Conservation (phyloP, 2,113 vertebrate genomes). For the Suricata suricatta region DNA sequence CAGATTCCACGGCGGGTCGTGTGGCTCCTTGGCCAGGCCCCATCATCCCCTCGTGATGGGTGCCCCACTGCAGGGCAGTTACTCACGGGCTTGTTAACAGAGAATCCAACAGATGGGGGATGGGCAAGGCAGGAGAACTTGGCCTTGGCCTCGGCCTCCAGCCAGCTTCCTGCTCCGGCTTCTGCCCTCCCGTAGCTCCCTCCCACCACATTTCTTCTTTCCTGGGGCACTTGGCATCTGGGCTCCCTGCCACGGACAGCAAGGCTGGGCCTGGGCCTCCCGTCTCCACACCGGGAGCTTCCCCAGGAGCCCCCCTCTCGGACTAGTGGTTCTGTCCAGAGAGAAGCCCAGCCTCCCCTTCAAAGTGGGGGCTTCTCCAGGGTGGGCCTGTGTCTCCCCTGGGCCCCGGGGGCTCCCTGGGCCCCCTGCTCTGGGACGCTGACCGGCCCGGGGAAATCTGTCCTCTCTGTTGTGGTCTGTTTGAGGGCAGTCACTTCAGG, state of each 20-base stretch:
- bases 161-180: not conserved
- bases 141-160: not conserved
- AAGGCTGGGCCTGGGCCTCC: not conserved
- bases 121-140: not conserved
- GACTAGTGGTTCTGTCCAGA: fast-evolving
- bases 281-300: not conserved
- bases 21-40: not conserved
- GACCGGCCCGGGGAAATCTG: not conserved
- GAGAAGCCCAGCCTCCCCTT: not conserved
- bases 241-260: fast-evolving
- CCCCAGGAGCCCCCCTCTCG: too few species aligned
- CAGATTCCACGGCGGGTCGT: fast-evolving
- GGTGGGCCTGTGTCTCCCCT: not conserved
- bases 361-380: not conserved
- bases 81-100: not conserved
- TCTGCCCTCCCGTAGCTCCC: not conserved
- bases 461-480: not conserved
- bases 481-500: not conserved
- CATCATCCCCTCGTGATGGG: not conserved
- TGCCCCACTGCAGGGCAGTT: fast-evolving
- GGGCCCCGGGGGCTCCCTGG: fast-evolving
- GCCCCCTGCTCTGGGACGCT: not conserved
- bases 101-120: fast-evolving
- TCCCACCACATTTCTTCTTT: not conserved
- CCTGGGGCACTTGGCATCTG: not conserved